A percentile compares a stretch with the other conserved stretches of the same genome.
Evolutionary conservation across 92 coral and sea anemone species (phyloP).

Genomic region (Virgularia gustaviana): DNA sequence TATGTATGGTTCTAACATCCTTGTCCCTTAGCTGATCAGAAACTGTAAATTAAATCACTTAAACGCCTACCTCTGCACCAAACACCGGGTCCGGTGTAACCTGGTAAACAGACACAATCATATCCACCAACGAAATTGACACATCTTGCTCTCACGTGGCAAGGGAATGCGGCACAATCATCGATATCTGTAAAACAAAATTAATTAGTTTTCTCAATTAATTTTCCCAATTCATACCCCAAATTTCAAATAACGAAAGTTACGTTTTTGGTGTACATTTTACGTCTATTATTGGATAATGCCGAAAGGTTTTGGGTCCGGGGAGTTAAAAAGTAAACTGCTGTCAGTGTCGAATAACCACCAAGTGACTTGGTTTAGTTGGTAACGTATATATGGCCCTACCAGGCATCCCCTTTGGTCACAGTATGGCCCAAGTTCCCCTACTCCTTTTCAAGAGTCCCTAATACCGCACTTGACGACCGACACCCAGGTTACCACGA

Average conservation of each 20-base stretch:
- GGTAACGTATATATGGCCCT: no score
- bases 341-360: no score
- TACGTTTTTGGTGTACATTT: background rate
- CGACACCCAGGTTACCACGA: no score
- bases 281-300: background rate
- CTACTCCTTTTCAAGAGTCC: no score
- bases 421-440: no score
- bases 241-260: background rate
- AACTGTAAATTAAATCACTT: no score
- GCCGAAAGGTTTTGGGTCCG: background rate
- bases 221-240: background rate
- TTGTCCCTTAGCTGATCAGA: no score
- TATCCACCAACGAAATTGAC: constrained; percentile 51
- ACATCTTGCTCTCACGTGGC: constrained; percentile 55
- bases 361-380: no score
- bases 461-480: no score
- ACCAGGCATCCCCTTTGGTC: no score
- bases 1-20: no score
- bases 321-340: background rate
- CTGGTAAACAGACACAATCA: constrained; percentile 54
- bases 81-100: constrained; percentile 58
- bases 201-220: background rate
- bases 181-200: constrained; percentile 42
- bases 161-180: constrained; percentile 47
- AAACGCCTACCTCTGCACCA: constrained; percentile 61